These are phyloP conservation scores for Cochlearius cochlearius DNA, from an alignment of 2,113 vertebrate species.

Conservation along the genomic window DNA sequence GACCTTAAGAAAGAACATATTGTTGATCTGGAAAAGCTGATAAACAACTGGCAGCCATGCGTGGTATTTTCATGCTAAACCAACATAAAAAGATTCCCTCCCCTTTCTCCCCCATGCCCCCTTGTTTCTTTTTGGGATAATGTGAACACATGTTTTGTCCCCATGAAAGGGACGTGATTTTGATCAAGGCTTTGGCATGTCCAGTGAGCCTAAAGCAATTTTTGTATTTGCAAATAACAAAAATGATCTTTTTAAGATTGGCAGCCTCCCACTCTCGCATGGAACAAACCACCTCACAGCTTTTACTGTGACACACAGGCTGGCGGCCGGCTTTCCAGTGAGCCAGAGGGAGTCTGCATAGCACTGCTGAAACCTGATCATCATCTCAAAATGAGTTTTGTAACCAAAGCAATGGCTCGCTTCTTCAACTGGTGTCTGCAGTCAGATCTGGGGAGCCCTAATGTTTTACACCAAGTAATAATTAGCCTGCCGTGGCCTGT, in stretches of 20 bases:
- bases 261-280: neutral
- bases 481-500: neutral
- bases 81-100: constrained; percentile 44
- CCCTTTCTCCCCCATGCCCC: neutral
- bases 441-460: neutral
- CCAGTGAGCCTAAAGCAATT: constrained; percentile 3
- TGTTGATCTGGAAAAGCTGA: constrained; percentile 59
- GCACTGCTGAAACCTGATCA: neutral
- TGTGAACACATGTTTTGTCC: constrained; percentile 46
- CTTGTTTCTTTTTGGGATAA: constrained; percentile 36
- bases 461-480: neutral
- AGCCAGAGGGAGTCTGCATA: neutral
- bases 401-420: neutral
- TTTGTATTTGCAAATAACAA: constrained; percentile 29
- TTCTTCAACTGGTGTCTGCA: neutral
- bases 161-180: constrained; percentile 33
- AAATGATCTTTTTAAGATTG: constrained; percentile 13
- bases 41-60: constrained; percentile 54
- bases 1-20: constrained; percentile 60
- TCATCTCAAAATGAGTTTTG: neutral
- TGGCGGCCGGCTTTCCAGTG: neutral
- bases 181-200: constrained; percentile 60
- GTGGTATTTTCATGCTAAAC: constrained; percentile 47
- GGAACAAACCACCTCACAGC: constrained; percentile 24
- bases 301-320: neutral